phyloP scores from a whole-genome alignment of 2,113 vertebrate genomes.

The Natator depressus region DNA sequence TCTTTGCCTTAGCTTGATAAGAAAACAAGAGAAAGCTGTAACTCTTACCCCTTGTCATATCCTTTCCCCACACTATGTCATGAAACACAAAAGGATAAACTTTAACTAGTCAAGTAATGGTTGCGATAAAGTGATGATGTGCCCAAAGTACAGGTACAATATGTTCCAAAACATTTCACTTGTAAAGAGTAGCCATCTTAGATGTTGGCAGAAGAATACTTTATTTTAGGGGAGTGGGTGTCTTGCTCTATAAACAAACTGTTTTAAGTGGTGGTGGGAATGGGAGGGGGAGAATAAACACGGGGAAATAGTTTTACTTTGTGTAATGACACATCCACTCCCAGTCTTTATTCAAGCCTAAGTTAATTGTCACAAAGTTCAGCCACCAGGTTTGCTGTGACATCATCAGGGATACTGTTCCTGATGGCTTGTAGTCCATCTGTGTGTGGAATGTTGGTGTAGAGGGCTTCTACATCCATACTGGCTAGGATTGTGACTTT shows the following conservation, averaged over 20 bases:
- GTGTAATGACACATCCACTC: no score
- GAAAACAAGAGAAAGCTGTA: slow-evolving; percentile 37
- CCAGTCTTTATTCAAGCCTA: no score
- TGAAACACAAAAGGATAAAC: not conserved
- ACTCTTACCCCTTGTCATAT: not conserved
- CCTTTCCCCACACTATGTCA: not conserved
- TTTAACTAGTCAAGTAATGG: not conserved
- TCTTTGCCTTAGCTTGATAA: slow-evolving; percentile 36
- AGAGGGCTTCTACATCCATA: no score
- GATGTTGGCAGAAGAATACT: not conserved
- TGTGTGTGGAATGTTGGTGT: no score
- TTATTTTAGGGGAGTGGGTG: not conserved
- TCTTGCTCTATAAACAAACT: not conserved
- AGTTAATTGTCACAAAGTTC: no score
- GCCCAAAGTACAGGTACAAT: not conserved
- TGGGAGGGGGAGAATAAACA: no score
- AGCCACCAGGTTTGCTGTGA: no score
- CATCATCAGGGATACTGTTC: no score
- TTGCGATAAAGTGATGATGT: not conserved
- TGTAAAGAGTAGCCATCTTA: not conserved
- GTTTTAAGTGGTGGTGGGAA: not conserved
- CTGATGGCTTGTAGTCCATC: no score
- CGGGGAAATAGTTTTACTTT: no score
- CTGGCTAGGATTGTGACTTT: no score
- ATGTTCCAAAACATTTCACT: not conserved